phyloP scores from a whole-genome alignment of 1,140 invertebrate genomes.

The Papilio polytes region DNA sequence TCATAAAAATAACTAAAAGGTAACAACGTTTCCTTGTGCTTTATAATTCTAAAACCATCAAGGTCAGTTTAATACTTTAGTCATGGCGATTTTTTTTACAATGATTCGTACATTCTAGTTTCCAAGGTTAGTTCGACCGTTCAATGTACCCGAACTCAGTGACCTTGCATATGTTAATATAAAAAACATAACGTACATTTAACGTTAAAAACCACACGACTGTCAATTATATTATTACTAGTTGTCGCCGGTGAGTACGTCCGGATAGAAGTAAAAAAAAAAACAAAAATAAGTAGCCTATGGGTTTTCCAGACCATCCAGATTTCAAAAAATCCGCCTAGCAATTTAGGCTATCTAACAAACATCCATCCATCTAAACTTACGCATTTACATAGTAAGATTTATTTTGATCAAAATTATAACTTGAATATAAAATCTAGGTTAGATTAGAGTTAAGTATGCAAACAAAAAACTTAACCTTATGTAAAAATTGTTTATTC shows the following conservation, averaged over 20 bases:
- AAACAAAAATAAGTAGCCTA: too few species aligned
- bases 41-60: constrained; percentile 31
- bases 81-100: constrained; percentile 50
- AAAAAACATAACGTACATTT: constrained; percentile 37
- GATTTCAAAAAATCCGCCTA: too few species aligned
- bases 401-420: too few species aligned
- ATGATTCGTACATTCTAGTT: constrained; percentile 59
- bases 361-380: too few species aligned
- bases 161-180: constrained; percentile 52
- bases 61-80: constrained; percentile 45
- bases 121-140: constrained; percentile 71
- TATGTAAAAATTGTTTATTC: neutral
- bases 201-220: constrained; percentile 15
- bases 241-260: too few species aligned
- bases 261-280: too few species aligned
- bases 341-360: too few species aligned
- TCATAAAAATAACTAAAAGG: constrained; percentile 4
- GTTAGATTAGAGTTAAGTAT: neutral
- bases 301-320: too few species aligned
- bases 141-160: constrained; percentile 70
- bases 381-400: too few species aligned
- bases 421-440: neutral
- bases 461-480: neutral
- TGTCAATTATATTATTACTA: neutral
- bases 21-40: constrained; percentile 17